Evolutionary conservation across 2,113 vertebrate species (phyloP), one percentile per base, ranked within the genome.

Genomic region (Rhinolophus sinicus): DNA sequence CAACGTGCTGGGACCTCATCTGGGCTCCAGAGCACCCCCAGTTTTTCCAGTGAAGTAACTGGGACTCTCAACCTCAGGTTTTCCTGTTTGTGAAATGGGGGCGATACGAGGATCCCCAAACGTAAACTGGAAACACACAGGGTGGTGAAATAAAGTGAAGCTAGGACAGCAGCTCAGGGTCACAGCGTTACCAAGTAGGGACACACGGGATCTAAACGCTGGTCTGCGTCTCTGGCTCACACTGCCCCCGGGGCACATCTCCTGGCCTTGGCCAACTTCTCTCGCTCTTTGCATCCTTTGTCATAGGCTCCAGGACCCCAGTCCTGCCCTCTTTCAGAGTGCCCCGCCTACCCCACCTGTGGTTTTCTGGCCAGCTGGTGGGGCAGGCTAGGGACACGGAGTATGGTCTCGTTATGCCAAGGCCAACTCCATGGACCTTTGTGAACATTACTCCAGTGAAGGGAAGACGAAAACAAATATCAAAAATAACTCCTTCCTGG

Each of bases 191-290:
- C 75, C 47, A 67, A 58, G 11, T 15, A 30, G 56, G 44, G 6
- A n/a, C 9, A n/a, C 11, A 0, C 6, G 26, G 26, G 14, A 6
- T 52, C 21, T 50, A 19, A 50, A 16, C 2, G 1, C 24, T 2
- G 24, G 14, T 26, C 82, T 18, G 54, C n/a, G 67, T 24, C 44
- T 52, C 56, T 10, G 70, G 8, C 33, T 75, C 18, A 8, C 56
- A 2, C 44, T 24, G 35, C 62, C 40, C 58, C 56, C 4, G 0
- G 28, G 60, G 22, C 18, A 26, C 5, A 54, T 24, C 10, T n/a
- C 12, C 33, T 4, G 24, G 58, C 77, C 81, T 88, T 58, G 47
- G 85, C 18, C 65, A 35, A 6, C 14, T 83, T 70, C 64, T 33
- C 44, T 35, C 0, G 8, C 18, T 69, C 38, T 14, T 26, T 8